Evolutionary conservation across 1,140 invertebrate species (phyloP), one percentile per base, ranked within the genome.

Genomic region (Drosophila funebris): DNA sequence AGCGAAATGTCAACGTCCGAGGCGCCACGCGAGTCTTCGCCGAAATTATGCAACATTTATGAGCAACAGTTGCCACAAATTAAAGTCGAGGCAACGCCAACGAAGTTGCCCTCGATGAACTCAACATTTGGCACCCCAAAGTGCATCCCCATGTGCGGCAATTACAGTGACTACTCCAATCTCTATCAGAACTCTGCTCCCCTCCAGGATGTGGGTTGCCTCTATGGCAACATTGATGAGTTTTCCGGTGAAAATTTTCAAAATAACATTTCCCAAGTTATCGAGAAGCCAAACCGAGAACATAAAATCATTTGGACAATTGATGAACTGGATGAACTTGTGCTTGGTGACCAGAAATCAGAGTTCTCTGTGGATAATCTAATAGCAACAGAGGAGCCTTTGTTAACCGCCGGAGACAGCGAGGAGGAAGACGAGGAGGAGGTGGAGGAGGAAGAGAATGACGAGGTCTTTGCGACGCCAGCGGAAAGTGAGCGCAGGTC

Each of bases 281-380:
- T 84, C 14, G 78, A 90, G 31, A 91, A 91, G 54, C 90, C 90
- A 5, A 85, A 91, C 43, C 68, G 90, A 4, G 90, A 91, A 39
- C 82, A 91, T 46, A 91, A 91, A 63, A 66, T 74, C 39, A 91
- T 91, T 48, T 91, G 90, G 90, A 88, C 88, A 18, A 91, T 91
- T 29, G 78, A 90, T 41, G 90, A 91, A 43, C 50, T 91, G 16
- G 90, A 91, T 24, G 90, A 91, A 27, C 64, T 91, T 11, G 85
- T 88, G 52, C 24, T 90, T 44, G 22, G 44, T 11, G 46, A 61
- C 22, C 63, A 54, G 50, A 60, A 57, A n/a, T 29, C 9, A 11
- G 36, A 73, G 14, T 39, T 60, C 4, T 11, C 27, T 2, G 56
- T 46, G 11, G 48, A 60, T 36, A 37, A 36, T 7, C 6, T 41